Evolutionary conservation across 35 echinoderm and acorn worm genomes (phyloP).

Genomic region (Strongylocentrotus purpuratus): DNA sequence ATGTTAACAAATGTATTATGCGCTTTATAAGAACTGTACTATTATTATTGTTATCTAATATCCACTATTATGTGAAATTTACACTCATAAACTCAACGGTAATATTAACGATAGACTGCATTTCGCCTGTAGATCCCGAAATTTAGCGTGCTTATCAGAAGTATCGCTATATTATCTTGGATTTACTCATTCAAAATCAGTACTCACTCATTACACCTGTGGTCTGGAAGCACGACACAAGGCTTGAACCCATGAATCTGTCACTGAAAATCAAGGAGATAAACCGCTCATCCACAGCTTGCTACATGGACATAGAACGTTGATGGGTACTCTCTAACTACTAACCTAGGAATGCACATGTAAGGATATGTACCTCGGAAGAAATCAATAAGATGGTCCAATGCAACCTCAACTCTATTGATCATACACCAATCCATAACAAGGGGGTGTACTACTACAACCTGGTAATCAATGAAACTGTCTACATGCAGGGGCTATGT

Average conservation of each 20-base stretch:
- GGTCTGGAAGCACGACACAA: background rate
- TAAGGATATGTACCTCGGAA: background rate
- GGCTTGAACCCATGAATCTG: background rate
- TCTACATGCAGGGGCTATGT: background rate
- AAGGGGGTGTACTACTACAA: background rate
- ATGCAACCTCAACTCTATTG: background rate
- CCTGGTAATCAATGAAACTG: background rate
- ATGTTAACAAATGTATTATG: too few species aligned
- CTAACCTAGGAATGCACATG: background rate
- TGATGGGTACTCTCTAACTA: background rate
- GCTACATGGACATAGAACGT: background rate
- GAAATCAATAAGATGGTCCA: background rate
- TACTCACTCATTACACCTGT: background rate
- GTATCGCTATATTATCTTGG: too few species aligned
- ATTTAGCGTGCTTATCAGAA: too few species aligned
- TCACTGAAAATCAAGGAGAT: background rate
- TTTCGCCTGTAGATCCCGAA: too few species aligned
- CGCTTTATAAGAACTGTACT: too few species aligned
- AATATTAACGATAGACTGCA: too few species aligned
- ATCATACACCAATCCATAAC: background rate
- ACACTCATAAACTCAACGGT: too few species aligned
- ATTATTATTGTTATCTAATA: too few species aligned
- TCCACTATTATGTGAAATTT: too few species aligned
- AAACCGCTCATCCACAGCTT: background rate
- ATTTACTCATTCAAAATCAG: background rate